Evolutionary conservation across 2,113 vertebrate genomes (phyloP), one percentile per base, ranked within the genome.

Genomic region (Triplophysa siluroides): DNA sequence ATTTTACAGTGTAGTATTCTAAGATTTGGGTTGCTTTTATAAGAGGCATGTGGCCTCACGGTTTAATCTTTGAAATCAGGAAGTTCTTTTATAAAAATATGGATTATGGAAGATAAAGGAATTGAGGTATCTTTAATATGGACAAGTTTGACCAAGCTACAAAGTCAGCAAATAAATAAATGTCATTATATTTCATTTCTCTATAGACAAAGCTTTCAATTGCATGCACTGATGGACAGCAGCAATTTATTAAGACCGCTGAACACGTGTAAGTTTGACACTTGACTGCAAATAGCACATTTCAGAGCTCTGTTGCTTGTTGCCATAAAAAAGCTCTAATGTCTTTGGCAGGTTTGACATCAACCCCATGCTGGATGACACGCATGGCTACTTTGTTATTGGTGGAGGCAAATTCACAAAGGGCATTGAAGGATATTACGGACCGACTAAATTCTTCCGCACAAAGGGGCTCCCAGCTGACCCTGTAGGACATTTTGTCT

Each of bases 321-420:
- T n/a, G 5, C 38, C 8, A 11, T 63, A 43, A 29, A 4, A 76
- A n/a, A 14, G 3, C 8, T 61, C 14, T 76, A 41, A n/a, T 43
- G 26, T 84, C 70, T 86, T 71, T 67, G 33, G 13, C 85, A 94
- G 93, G 70, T 88, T 91, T 47, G 21, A 13, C 0, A 66, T 87
- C 1, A 0, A 29, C 1, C 2, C 89, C 8, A 18, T 67, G 23
- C 11, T 94, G 78, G 91, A 93, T 81, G 93, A 94, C 87, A 92
- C 92, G 0, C 86, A 90, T 0, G 93, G 93, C 13, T 91, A 89
- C 76, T 94, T 94, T 88, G 89, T 91, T 68, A 84, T 94, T 56
- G 92, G 92, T 73, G 94, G 94, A 79, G 91, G 92, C 23, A 86
- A 88, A 72, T 93, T 83, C 38, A 45, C 88, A 7, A 50, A 0